phyloP scores from a whole-genome alignment of 2,113 vertebrate genomes.

The Sinocyclocheilus rhinocerous region DNA sequence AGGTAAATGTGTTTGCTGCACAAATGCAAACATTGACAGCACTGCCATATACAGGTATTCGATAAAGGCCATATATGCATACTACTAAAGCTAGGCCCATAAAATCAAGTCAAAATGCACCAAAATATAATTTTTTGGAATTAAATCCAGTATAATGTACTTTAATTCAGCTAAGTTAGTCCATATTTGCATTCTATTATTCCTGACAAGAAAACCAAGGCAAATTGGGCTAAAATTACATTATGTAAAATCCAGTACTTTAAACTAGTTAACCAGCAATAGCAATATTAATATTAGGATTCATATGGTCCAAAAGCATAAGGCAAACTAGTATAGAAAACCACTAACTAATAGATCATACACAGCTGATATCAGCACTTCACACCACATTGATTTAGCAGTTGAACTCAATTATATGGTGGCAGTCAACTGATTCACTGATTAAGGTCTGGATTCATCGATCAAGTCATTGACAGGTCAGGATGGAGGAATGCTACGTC shows the following conservation, averaged over 20 bases:
- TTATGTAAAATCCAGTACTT: not conserved
- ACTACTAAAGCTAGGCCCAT: too few relatives aligned
- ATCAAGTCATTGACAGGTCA: not conserved
- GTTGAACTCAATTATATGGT: not conserved
- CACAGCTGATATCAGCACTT: not conserved
- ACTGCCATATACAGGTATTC: too few relatives aligned
- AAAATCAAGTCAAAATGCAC: not conserved
- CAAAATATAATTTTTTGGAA: too few relatives aligned
- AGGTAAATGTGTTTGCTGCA: too few relatives aligned
- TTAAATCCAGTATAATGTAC: too few relatives aligned
- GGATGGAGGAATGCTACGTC: slow-evolving; percentile 32
- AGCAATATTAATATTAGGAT: not conserved
- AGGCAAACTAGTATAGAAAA: not conserved
- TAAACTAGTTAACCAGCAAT: too few relatives aligned
- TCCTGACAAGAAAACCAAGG: not conserved
- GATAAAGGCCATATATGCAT: too few relatives aligned
- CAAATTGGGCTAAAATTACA: not conserved
- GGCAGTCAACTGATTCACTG: not conserved
- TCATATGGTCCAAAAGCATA: not conserved
- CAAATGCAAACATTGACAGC: too few relatives aligned
- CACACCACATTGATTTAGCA: not conserved
- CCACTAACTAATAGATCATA: not conserved
- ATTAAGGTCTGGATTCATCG: not conserved
- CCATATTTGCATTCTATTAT: not conserved
- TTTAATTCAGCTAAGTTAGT: not conserved